phyloP scores from a whole-genome alignment of 2,888 invertebrate species.

The Silvanus unidentatus region DNA sequence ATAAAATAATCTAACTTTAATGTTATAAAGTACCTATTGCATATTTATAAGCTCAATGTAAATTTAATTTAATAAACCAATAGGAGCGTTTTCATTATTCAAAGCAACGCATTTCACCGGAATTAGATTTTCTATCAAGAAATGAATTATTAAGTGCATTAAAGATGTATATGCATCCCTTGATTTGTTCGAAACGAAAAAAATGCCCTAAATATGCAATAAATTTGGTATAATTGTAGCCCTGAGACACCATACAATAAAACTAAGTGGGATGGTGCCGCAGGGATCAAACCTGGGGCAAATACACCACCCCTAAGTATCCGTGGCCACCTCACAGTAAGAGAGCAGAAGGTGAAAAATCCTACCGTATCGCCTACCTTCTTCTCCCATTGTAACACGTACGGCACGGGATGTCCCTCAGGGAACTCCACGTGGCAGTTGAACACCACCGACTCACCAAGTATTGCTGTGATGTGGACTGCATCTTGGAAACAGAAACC shows the following conservation, averaged over 20 bases:
- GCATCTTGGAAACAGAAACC: slow-evolving; percentile 81
- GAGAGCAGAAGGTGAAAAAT: slow-evolving; percentile 58
- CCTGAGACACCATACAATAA: slow-evolving; percentile 1
- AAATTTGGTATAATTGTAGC: not conserved
- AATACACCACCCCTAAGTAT: not conserved
- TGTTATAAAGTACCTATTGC: slow-evolving; percentile 9
- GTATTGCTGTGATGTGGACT: slow-evolving; percentile 93
- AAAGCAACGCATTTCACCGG: too few species aligned
- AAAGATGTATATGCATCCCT: too few species aligned
- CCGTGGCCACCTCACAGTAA: slow-evolving; percentile 25
- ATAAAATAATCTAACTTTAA: slow-evolving; percentile 20
- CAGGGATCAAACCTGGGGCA: slow-evolving; percentile 27
- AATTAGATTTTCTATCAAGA: too few species aligned
- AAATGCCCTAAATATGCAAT: too few species aligned
- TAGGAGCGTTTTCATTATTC: too few species aligned
- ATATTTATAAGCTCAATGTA: slow-evolving; percentile 2
- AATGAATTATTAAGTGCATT: too few species aligned
- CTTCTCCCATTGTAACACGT: slow-evolving; percentile 99
- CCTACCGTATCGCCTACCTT: slow-evolving; percentile 96
- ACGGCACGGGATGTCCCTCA: slow-evolving; percentile 91
- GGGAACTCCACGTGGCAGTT: slow-evolving; percentile 97
- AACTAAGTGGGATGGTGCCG: slow-evolving; percentile 8
- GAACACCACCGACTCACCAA: slow-evolving; percentile 95
- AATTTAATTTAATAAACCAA: too few species aligned
- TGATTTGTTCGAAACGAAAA: too few species aligned